Evolutionary conservation across 2,113 vertebrate genomes (phyloP), one percentile per base, ranked within the genome.

Genomic region (Chascanopsetta lugubris): DNA sequence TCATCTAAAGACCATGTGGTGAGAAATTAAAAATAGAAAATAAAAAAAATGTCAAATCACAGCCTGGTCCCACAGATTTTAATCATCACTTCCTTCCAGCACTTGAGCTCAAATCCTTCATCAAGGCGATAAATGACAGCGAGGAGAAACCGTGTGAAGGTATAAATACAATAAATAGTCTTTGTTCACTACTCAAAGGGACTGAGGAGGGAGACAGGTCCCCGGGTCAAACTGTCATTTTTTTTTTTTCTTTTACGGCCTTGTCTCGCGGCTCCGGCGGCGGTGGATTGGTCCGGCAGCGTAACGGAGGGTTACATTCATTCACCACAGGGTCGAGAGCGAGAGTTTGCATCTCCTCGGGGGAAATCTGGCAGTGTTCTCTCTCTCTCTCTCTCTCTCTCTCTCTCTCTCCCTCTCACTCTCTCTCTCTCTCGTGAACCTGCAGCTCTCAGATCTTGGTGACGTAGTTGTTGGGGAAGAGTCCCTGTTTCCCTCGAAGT

Each of bases 121-220:
- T 72, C 65, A 56, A 85, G 61, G 72, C 4, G 79, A 79, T 87
- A 82, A 86, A 71, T 47, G 77, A 75, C 69, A 74, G 64, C 76
- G 63, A 83, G 78, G 72, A 82, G 72, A 88, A 85, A n/a, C n/a
- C 76, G 83, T 72, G 80, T 80, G 74, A 90, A 92, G 91, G 88
- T 90, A 94, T 96, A 96, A 97, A 96, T 96, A 96, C 50, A 98
- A 98, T 99, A 99, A 99, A 99, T 99, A 97, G 94, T 80, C 91
- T 42, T 93, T 89, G 90, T 91, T 93, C 92, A 89, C 85, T 87
- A 91, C 87, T 88, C 89, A 69, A 59, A 87, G 74, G 81, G 84
- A 67, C 79, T 68, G 77, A 59, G 73, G 80, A 79, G 69, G 42
- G 34, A 51, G 70, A 77, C 61, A 42, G 72, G 32, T 80, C 86